Conservation (phyloP, 2,113 vertebrate genomes). For the Pipa parva region DNA sequence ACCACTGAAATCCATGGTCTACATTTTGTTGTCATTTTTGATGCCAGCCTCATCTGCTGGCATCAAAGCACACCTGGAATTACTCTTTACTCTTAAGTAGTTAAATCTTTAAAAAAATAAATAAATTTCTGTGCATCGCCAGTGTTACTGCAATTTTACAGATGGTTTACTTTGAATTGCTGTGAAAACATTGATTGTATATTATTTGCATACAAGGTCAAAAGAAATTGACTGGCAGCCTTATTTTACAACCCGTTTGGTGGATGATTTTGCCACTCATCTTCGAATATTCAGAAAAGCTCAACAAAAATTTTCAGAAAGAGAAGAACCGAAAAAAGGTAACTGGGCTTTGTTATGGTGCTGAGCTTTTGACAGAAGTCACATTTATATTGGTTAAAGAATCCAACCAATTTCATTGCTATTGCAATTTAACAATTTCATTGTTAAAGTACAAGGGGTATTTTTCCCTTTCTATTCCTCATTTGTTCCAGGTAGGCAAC, state of each 20-base stretch:
- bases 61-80: too few relatives aligned
- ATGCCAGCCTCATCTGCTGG: too few relatives aligned
- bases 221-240: constrained; percentile 99
- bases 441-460: constrained; percentile 5
- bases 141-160: too few relatives aligned
- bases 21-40: too few relatives aligned
- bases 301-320: constrained; percentile 85
- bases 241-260: constrained; percentile 95
- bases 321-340: constrained; percentile 88
- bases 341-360: too few relatives aligned
- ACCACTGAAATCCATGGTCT: too few relatives aligned
- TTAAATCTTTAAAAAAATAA: too few relatives aligned
- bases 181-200: not conserved
- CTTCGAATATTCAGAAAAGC: constrained; percentile 96
- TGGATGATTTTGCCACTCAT: constrained; percentile 97
- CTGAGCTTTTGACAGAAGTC: too few relatives aligned
- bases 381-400: not conserved
- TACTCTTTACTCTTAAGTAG: too few relatives aligned
- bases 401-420: not conserved
- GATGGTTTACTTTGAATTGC: not conserved
- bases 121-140: too few relatives aligned
- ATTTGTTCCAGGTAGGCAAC: too few relatives aligned
- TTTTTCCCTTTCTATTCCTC: too few relatives aligned
- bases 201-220: constrained; percentile 66
- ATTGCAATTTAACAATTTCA: not conserved